These are phyloP conservation scores for Eupithecia subumbrata DNA, from an alignment of 2,888 invertebrate genomes.

Conservation along the genomic window DNA sequence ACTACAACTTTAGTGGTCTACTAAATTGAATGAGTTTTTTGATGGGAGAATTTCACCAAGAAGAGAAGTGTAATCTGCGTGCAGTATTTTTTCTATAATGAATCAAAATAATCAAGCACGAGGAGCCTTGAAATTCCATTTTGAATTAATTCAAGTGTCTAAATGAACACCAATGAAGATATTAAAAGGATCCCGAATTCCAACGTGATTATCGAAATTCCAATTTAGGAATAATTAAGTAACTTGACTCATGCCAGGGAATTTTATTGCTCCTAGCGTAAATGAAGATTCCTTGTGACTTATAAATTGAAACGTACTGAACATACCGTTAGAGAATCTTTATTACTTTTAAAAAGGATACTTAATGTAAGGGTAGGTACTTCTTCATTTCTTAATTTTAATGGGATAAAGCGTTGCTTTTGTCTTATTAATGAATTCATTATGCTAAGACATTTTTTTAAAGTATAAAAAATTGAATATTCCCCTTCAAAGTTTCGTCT, in stretches of 20 bases:
- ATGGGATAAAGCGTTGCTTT: background rate
- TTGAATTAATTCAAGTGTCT: constrained; percentile 1
- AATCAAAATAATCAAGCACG: background rate
- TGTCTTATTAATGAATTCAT: background rate
- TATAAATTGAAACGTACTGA: constrained; percentile 1
- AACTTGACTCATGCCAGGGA: constrained; percentile 20
- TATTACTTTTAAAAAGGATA: background rate
- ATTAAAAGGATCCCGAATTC: constrained; percentile 17
- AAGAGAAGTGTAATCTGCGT: background rate
- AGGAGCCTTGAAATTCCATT: background rate
- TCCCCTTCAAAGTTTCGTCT: background rate
- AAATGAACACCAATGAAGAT: constrained; percentile 11
- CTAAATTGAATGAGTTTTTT: background rate
- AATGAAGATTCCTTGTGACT: constrained; percentile 3
- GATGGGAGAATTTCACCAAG: background rate
- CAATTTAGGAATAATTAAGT: constrained; percentile 34
- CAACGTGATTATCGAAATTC: constrained; percentile 30
- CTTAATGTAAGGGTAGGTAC: background rate
- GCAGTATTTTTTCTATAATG: background rate
- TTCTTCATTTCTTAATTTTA: background rate
- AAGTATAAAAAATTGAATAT: background rate
- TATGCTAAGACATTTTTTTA: background rate
- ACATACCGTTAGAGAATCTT: background rate
- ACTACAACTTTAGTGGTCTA: background rate
- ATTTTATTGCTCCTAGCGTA: constrained; percentile 17